These are phyloP conservation scores for Lates calcarifer DNA, from an alignment of 2,113 vertebrate species.

Conservation along the genomic window DNA sequence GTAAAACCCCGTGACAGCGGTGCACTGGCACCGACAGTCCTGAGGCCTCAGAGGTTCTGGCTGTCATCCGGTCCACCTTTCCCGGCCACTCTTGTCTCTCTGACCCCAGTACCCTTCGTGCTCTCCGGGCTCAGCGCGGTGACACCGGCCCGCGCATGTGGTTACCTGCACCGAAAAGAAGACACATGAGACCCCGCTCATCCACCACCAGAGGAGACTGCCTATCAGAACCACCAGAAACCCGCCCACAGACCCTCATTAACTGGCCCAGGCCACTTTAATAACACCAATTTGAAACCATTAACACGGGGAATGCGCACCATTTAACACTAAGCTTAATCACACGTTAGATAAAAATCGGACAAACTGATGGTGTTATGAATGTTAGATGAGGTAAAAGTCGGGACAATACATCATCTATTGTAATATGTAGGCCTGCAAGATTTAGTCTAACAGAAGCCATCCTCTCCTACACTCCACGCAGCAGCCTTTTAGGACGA, in stretches of 20 bases:
- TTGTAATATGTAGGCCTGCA: constrained; percentile 41
- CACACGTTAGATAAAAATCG: background rate
- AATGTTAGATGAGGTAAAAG: constrained; percentile 3
- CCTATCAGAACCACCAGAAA: constrained; percentile 22
- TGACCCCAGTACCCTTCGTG: constrained; percentile 62
- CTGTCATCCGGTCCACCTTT: constrained; percentile 86
- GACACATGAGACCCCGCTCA: constrained; percentile 50
- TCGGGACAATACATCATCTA: constrained; percentile 41
- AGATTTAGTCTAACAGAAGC: constrained; percentile 14
- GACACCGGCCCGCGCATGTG: constrained; percentile 79
- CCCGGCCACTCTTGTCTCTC: constrained; percentile 38
- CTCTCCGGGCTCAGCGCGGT: constrained; percentile 73
- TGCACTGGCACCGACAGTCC: constrained; percentile 89
- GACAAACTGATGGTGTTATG: background rate
- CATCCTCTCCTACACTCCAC: constrained; percentile 16
- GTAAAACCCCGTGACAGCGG: constrained; percentile 87
- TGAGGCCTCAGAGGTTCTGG: constrained; percentile 88
- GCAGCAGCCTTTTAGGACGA: constrained; percentile 15
- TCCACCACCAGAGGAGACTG: constrained; percentile 1
- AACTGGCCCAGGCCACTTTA: constrained; percentile 10
- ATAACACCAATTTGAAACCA: background rate
- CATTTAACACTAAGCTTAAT: constrained; percentile 1
- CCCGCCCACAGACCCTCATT: constrained; percentile 36
- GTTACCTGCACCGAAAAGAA: constrained; percentile 74
- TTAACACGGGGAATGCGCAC: constrained; percentile 10